Base-by-base conservation (phyloP, 2,888 invertebrate genomes). In the Eurytoma californica region DNA sequence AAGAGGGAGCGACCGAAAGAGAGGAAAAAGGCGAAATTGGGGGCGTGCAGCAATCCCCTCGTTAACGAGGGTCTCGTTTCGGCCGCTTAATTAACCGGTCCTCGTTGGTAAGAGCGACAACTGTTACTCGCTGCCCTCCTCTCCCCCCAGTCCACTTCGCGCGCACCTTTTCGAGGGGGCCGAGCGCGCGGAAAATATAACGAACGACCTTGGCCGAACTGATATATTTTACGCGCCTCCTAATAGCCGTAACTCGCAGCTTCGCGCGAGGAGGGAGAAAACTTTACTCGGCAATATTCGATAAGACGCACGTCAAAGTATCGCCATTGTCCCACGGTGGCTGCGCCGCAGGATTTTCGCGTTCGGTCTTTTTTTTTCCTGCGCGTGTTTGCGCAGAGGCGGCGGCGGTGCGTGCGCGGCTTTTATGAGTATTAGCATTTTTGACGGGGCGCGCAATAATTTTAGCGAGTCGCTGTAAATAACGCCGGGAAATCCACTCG, bases 21-120 rank as follows among this genome's bases (percentile, higher is more conserved):
- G 58, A 63, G 39, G 49, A 73, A 72, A 77, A 66, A 72, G 65
- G 3, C 49, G 63, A 57, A 78, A 78, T 78, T 68, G 73, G 78
- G 73, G 73, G 55, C 73, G 78, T 63, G 57, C 57, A n/a, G 73
- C 68, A 61, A 78, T 72, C 51, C 72, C 68, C 67, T 68, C 68
- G 78, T 68, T 78, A 78, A 78, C 72, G 73, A 73, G 68, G 55
- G n/a, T 55, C 72, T 78, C 78, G 78, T 78, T 78, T 73, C 73
- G 68, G 68, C n/a, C 67, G 63, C 61, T 78, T 78, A 78, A 78
- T 78, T 68, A 73, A 73, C 68, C 73, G 49, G 61, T 47, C 60
- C 61, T 53, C 51, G 75, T 66, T 55, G 68, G 49, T 68, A 57
- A 47, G 18, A 53, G 24, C 16, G 51, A 24, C 18, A 53, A 51